Evolutionary conservation across 2,797 vertebrate genomes (phyloP), one percentile per base, ranked within the genome.

Genomic region (Eupleurogrammus muticus): DNA sequence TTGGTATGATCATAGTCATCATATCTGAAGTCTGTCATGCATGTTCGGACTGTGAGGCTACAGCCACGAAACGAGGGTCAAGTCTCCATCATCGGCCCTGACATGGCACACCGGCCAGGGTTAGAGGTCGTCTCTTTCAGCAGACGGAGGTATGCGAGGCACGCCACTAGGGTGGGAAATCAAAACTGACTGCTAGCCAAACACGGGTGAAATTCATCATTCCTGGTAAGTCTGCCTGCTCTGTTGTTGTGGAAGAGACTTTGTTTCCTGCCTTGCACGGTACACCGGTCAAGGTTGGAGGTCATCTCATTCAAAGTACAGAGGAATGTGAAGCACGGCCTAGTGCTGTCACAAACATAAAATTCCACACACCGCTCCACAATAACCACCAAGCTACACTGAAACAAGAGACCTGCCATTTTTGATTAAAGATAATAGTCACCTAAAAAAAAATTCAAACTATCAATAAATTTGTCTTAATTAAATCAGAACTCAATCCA

Each of bases 241-340:
- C 69, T 20, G 74, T 73, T 82, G 82, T 82, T 80, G 53, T 51
- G 71, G 84, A 75, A 75, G 57, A 85, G 68, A 82, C 79, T 83
- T 75, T 2, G 65, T 82, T 90, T 90, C 76, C 82, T 89, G 81
- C 71, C 54, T 72, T 62, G 68, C 79, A 87, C 66, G 82, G 75
- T 75, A 87, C 78, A 75, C 89, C 79, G 81, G 60, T 72, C 85
- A 79, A 79, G 85, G 87, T 84, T 85, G 76, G 83, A 84, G 87
- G 91, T 90, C 87, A 88, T 49, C 82, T 78, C 80, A 71, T 87
- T 92, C 79, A 88, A 87, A 85, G 81, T 55, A 72, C 65, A 7
- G 49, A 83, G 79, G 90, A 91, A 90, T 91, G 84, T 38, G 65
- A 88, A 75, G 77, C 73, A 79, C n/a, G 55, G 49, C 35, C 11